phyloP scores from a whole-genome alignment of 1,140 invertebrate species.

The Drosophila triauraria region DNA sequence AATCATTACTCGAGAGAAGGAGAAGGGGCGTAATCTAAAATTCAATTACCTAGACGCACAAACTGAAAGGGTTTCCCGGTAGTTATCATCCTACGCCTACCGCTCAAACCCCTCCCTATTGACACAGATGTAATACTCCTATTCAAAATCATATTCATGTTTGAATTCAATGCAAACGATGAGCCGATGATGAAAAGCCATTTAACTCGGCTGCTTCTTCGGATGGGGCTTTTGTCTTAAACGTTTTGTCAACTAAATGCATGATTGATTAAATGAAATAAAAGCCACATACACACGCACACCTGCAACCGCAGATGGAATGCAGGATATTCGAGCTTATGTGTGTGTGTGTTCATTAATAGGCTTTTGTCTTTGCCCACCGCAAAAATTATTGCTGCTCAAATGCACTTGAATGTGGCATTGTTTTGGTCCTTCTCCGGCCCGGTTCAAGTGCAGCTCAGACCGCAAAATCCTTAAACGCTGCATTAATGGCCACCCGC shows the following conservation, averaged over 20 bases:
- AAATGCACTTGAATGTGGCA: slow-evolving; percentile 79
- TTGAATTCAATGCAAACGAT: slow-evolving; percentile 14
- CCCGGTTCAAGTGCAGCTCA: slow-evolving; percentile 13
- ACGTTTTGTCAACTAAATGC: slow-evolving; percentile 69
- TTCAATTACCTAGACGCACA: slow-evolving; percentile 74
- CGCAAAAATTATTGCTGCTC: slow-evolving; percentile 82
- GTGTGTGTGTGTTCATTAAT: slow-evolving; percentile 71
- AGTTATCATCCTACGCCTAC: not conserved
- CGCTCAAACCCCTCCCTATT: not conserved
- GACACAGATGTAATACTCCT: slow-evolving; percentile 1
- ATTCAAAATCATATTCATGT: slow-evolving; percentile 24
- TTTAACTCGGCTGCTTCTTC: slow-evolving; percentile 35
- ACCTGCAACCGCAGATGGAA: slow-evolving; percentile 46
- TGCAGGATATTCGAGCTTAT: slow-evolving; percentile 40
- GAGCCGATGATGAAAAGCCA: slow-evolving; percentile 51
- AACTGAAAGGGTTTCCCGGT: slow-evolving; percentile 17
- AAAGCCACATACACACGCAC: slow-evolving; percentile 44
- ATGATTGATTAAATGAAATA: slow-evolving; percentile 78
- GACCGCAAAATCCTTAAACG: slow-evolving; percentile 79
- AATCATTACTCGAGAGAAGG: slow-evolving; percentile 63
- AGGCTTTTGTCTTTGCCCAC: slow-evolving; percentile 82
- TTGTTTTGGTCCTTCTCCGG: slow-evolving; percentile 44
- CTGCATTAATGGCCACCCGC: slow-evolving; percentile 59
- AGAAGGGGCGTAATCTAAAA: slow-evolving; percentile 75
- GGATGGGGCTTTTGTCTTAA: slow-evolving; percentile 62